phyloP scores from a whole-genome alignment of 2,113 vertebrate species.

The Sprattus sprattus region DNA sequence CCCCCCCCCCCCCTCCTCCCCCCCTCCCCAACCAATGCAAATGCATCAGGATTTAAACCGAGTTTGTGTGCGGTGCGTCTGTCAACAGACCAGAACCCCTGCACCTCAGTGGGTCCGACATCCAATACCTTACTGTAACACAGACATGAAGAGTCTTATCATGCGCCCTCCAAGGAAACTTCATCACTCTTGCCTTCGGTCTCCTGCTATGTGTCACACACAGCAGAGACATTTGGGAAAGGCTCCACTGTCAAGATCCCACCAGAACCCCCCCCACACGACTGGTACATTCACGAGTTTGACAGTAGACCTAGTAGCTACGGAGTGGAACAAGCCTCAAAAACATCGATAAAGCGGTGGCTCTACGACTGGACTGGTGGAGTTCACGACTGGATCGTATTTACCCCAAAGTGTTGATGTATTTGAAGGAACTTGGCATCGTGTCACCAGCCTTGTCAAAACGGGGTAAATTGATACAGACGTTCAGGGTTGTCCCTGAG shows the following conservation, averaged over 20 bases:
- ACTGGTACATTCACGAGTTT: not conserved
- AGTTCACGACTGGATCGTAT: constrained; percentile 57
- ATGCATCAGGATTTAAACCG: not conserved
- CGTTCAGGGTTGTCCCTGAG: constrained; percentile 53
- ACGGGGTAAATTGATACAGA: constrained; percentile 59
- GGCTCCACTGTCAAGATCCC: not conserved
- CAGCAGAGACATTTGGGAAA: not conserved
- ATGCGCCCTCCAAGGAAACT: constrained; percentile 1
- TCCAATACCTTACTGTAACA: not conserved
- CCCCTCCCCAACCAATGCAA: not conserved
- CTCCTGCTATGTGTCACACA: not conserved
- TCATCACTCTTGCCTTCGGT: not conserved
- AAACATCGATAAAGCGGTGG: constrained; percentile 51
- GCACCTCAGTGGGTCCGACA: constrained; percentile 27
- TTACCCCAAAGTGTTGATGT: constrained; percentile 54
- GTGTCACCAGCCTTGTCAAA: constrained; percentile 56
- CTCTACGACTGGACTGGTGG: constrained; percentile 18
- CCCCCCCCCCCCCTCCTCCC: not conserved
- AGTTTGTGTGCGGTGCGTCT: constrained; percentile 23
- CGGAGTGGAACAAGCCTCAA: constrained; percentile 35
- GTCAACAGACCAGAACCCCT: constrained; percentile 7
- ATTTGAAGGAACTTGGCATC: constrained; percentile 55
- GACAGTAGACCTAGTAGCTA: not conserved
- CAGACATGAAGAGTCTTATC: constrained; percentile 28
- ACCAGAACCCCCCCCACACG: not conserved